These are phyloP conservation scores for Neogale vison DNA, from an alignment of 2,113 vertebrate genomes.

Conservation along the genomic window DNA sequence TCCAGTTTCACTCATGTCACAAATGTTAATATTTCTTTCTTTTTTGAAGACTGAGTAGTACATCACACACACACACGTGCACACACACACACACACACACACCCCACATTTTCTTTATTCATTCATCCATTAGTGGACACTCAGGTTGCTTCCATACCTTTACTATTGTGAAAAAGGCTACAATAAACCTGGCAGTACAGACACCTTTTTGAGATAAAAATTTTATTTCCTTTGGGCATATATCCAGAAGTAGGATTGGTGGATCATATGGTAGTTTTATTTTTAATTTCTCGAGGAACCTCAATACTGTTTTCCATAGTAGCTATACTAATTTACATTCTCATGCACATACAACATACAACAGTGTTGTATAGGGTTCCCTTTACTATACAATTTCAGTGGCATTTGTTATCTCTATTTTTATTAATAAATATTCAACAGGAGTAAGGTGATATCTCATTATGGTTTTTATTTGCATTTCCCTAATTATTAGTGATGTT, in stretches of 20 bases:
- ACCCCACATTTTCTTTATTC: neutral
- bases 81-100: neutral
- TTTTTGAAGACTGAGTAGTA: neutral
- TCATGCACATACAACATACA: too few relatives aligned
- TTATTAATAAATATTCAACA: neutral
- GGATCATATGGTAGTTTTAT: neutral
- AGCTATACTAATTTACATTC: neutral
- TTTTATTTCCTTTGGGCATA: neutral
- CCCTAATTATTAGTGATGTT: neutral
- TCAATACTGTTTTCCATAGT: neutral
- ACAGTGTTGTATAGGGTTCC: neutral
- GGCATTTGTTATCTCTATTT: neutral
- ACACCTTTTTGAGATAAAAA: neutral
- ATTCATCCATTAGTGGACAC: neutral
- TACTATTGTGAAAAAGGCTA: neutral
- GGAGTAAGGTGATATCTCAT: neutral
- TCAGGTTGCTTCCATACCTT: neutral
- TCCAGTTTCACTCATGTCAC: neutral
- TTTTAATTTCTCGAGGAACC: neutral
- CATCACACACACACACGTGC: neutral
- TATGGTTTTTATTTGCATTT: neutral
- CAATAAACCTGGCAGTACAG: neutral
- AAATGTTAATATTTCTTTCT: neutral
- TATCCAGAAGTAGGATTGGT: neutral
- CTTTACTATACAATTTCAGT: neutral